Conservation (phyloP, 2,888 invertebrate species). For the Drosophila longiperda region DNA sequence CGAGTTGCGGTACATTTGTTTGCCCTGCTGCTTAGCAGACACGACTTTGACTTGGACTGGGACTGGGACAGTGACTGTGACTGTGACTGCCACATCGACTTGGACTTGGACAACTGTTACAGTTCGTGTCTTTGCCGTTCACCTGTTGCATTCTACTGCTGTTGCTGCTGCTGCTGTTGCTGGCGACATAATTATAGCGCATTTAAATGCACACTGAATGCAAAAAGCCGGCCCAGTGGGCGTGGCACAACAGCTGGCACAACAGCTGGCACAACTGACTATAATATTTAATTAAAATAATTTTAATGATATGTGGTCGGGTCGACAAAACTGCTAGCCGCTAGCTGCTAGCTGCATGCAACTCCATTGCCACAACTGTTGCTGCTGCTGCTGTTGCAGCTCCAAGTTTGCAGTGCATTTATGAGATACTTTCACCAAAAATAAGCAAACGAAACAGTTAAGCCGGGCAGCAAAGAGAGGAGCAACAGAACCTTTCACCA, state of each 20-base stretch:
- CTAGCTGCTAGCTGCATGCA: constrained; percentile 32
- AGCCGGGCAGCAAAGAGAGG: constrained; percentile 23
- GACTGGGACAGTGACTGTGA: constrained; percentile 18
- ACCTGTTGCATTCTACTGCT: constrained; percentile 52
- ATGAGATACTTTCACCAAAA: constrained; percentile 80
- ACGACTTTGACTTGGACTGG: constrained; percentile 37
- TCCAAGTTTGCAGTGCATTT: constrained; percentile 45
- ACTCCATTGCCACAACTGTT: background rate
- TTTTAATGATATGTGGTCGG: constrained; percentile 64
- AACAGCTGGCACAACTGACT: constrained; percentile 41
- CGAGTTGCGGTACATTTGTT: constrained; percentile 61
- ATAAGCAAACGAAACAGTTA: constrained; percentile 40
- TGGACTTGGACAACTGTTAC: constrained; percentile 10
- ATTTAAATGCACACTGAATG: constrained; percentile 58
- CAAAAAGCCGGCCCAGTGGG: constrained; percentile 55
- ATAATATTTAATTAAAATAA: constrained; percentile 73
- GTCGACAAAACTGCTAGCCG: constrained; percentile 18
- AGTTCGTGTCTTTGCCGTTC: constrained; percentile 76
- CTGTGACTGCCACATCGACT: too few relatives aligned
- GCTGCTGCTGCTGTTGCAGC: constrained; percentile 11
- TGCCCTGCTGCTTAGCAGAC: constrained; percentile 62
- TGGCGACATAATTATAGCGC: constrained; percentile 69
- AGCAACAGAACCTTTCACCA: constrained; percentile 48
- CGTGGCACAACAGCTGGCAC: constrained; percentile 57
- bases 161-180: constrained; percentile 13